Evolutionary conservation across 2,888 invertebrate genomes (phyloP), one percentile per base, ranked within the genome.

Genomic region (Crematogaster levior): DNA sequence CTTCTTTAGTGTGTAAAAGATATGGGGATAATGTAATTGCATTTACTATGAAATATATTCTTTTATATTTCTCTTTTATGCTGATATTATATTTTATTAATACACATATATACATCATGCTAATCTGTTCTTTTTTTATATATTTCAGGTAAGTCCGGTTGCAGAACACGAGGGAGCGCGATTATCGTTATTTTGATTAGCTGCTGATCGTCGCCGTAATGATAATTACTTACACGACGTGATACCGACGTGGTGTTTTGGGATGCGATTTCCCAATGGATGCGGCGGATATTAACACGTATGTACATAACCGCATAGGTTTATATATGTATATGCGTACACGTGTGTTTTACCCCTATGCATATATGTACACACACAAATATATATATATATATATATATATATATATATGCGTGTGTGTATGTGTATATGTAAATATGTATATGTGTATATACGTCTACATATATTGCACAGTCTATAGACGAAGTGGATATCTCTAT

Each of bases 121-220:
- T 51, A 61, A 75, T 81, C 27, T 30, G 65, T 1, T 43, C 18
- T 81, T 27, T 86, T 81, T 86, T 84, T 82, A 1, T 56, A 12
- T 66, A 81, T 91, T 91, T 1, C 88, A 92, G 91, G 91, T 92
- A 91, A 91, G 91, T 88, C 82, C 46, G 30, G n/a, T 65, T 74
- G 34, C 21, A 43, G 30, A 27, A 27, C 7, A 10, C 37, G 34
- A 34, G 53, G 37, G 56, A 43, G 46, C 63, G 63, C 81, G 84
- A 87, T 88, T 88, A 88, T 72, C 81, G 40, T 34, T 61, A 72
- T n/a, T 63, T 79, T 72, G 81, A 87, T 87, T 85, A 84, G 66
- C 82, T 84, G 63, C 30, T 83, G 82, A 85, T 86, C 60, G 72
- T 56, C 51, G 65, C 10, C 65, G 56, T 56, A 48, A 73, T 72